Conservation (phyloP, 2,888 invertebrate genomes). For the Gandaritis pyraliata region DNA sequence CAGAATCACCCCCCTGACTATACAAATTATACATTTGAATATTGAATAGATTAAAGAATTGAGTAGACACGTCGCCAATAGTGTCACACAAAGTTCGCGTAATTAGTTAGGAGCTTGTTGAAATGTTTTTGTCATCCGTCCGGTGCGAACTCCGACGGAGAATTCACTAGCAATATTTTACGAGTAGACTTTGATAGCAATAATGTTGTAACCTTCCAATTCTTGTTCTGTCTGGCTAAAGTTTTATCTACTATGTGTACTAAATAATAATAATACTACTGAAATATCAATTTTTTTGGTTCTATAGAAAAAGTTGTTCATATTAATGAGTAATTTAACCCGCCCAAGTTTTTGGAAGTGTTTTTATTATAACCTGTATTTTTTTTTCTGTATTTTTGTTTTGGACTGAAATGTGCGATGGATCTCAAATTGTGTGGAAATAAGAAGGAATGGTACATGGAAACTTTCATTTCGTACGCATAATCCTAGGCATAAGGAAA, state of each 20-base stretch:
- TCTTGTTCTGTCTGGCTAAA: no score
- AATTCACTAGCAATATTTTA: slow-evolving; percentile 15
- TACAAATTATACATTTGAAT: no score
- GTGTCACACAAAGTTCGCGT: slow-evolving; percentile 20
- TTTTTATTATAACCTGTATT: background rate
- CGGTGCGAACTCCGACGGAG: slow-evolving; percentile 16
- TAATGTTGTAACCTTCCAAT: slow-evolving; percentile 9
- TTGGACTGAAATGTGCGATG: slow-evolving; percentile 36
- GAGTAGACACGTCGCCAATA: slow-evolving; percentile 22
- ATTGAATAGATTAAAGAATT: slow-evolving; percentile 14
- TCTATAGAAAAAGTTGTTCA: no score
- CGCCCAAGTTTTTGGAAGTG: no score
- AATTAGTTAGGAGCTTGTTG: slow-evolving; percentile 26
- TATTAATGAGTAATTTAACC: no score
- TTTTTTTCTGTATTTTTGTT: background rate
- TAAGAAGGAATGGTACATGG: slow-evolving; percentile 40
- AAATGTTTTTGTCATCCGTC: slow-evolving; percentile 29
- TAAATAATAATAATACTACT: no score
- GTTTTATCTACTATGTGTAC: no score
- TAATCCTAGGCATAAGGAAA: slow-evolving; percentile 30
- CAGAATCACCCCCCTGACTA: no score
- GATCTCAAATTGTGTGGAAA: slow-evolving; percentile 38
- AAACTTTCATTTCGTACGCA: slow-evolving; percentile 36
- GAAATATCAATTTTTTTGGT: no score
- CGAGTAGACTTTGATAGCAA: slow-evolving; percentile 4